phyloP scores from a whole-genome alignment of 2,888 invertebrate genomes.

The Chalcis sispes region DNA sequence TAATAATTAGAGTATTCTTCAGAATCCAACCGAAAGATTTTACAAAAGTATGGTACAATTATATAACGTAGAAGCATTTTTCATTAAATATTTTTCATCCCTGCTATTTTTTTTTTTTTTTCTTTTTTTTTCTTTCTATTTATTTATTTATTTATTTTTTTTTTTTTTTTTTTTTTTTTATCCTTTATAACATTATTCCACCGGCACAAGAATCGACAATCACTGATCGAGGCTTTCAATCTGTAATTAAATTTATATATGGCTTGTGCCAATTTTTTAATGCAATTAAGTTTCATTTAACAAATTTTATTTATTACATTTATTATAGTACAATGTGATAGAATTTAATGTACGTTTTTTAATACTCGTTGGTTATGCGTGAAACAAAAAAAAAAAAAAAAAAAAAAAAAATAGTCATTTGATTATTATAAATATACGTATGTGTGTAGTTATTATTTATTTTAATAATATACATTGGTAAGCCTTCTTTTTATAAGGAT shows the following conservation, averaged over 20 bases:
- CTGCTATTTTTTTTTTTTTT: too few relatives aligned
- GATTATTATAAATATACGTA: constrained; percentile 18
- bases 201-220: constrained; percentile 27
- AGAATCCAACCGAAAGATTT: constrained; percentile 21
- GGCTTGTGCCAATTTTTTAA: neutral
- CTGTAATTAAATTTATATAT: constrained; percentile 12
- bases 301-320: constrained; percentile 15
- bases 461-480: constrained; percentile 46
- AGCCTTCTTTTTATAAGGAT: constrained; percentile 50
- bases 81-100: too few relatives aligned
- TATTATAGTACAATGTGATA: too few relatives aligned
- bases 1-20: constrained; percentile 20
- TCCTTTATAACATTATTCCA: constrained; percentile 28
- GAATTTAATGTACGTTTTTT: too few relatives aligned
- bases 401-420: too few relatives aligned
- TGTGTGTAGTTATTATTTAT: constrained; percentile 29
- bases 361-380: too few relatives aligned
- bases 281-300: neutral
- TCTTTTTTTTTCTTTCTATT: too few relatives aligned
- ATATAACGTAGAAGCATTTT: constrained; percentile 6
- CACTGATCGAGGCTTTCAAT: constrained; percentile 8
- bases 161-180: constrained; percentile 1
- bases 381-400: too few relatives aligned
- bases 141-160: too few relatives aligned
- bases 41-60: constrained; percentile 35